Conservation (phyloP, 1,140 invertebrate species). For the Drosophila kurseongensis region DNA sequence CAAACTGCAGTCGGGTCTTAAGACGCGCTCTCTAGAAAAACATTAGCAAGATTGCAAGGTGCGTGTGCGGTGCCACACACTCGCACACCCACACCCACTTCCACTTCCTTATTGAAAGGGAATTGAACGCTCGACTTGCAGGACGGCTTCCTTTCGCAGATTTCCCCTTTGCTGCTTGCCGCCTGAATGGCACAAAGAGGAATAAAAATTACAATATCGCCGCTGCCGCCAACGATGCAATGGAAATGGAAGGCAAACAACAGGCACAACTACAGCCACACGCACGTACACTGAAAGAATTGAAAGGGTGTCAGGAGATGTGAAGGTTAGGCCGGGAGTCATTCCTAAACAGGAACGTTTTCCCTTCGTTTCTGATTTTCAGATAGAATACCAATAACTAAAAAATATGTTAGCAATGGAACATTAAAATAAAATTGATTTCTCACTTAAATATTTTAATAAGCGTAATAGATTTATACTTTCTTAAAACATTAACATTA, state of each 20-base stretch:
- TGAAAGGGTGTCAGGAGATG: too few species aligned
- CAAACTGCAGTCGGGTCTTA: slow-evolving; percentile 37
- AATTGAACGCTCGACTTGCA: slow-evolving; percentile 74
- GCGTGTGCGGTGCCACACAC: slow-evolving; percentile 60
- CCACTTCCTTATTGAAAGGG: slow-evolving; percentile 62
- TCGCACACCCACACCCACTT: neutral
- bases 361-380: too few species aligned
- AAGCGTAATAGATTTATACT: too few species aligned
- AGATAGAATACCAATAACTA: too few species aligned
- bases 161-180: slow-evolving; percentile 46
- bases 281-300: slow-evolving; percentile 27
- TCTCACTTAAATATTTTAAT: too few species aligned
- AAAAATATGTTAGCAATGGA: too few species aligned
- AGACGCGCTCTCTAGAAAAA: slow-evolving; percentile 65
- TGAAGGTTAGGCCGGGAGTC: too few species aligned
- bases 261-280: slow-evolving; percentile 47
- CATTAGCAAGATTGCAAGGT: slow-evolving; percentile 83
- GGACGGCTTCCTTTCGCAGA: slow-evolving; percentile 32
- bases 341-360: too few species aligned
- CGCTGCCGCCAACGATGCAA: slow-evolving; percentile 50
- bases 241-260: slow-evolving; percentile 66
- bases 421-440: too few species aligned
- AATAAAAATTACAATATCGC: slow-evolving; percentile 82
- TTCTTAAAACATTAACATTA: too few species aligned
- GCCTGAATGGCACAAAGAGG: slow-evolving; percentile 67